Conservation (phyloP, 2,113 vertebrate species). For the Bathybates hornii region DNA sequence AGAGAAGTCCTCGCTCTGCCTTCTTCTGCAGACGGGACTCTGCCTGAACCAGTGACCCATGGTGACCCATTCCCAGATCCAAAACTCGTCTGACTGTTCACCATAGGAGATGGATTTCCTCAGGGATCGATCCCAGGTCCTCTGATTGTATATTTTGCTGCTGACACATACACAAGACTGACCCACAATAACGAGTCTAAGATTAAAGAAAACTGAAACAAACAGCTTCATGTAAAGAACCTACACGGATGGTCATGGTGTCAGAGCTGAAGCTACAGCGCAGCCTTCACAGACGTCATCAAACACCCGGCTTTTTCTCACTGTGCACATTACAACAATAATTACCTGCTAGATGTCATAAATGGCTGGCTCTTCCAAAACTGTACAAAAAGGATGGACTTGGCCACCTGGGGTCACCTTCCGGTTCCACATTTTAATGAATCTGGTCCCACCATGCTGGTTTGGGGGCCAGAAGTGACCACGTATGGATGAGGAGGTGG, state of each 20-base stretch:
- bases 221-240: not conserved
- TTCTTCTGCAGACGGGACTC: not conserved
- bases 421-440: not conserved
- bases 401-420: not conserved
- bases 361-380: not conserved
- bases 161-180: not conserved
- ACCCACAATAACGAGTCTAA: not conserved
- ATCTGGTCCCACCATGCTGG: not conserved
- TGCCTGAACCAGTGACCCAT: not conserved
- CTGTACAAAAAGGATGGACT: not conserved
- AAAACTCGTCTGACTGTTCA: not conserved
- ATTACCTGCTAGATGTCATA: not conserved
- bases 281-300: not conserved
- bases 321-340: not conserved
- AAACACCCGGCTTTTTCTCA: not conserved
- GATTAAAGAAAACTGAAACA: not conserved
- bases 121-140: not conserved
- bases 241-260: not conserved
- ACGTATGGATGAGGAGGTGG: not conserved
- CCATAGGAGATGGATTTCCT: not conserved
- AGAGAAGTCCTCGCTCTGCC: not conserved
- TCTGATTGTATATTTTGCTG: not conserved
- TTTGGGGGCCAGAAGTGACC: not conserved
- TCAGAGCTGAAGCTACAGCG: not conserved
- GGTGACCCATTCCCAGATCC: not conserved